Base-by-base conservation (phyloP, 2,113 vertebrate genomes). In the Anser brachyrhynchus region DNA sequence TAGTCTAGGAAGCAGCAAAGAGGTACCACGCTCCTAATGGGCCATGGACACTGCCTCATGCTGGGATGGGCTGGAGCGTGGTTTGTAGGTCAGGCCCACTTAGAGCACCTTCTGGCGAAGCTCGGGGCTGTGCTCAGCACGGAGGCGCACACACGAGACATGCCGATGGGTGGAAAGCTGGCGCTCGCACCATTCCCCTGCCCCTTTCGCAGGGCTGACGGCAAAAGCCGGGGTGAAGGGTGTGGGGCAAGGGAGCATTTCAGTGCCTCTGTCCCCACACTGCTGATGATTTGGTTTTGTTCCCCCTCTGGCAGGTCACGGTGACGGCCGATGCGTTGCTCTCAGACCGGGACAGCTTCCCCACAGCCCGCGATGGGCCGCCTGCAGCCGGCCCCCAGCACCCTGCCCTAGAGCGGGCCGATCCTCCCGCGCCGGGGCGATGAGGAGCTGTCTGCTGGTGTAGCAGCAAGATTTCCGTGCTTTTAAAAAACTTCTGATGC, bases 301-400 rank as follows among this genome's bases (percentile, higher is more conserved):
- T 37, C 35, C 43, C 66, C 5, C 13, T 6, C 44, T 6, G 2
- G 17, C 92, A 97, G 85, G 82, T 95, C 33, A 71, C 0, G 0
- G 54, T 69, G 67, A 75, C 3, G 0, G 33, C 28, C 28, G 70
- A 14, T 65, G 11, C 11, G 8, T 28, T 65, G 11, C 39, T 41
- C 11, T 11, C 26, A 6, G 62, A 41, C 26, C 26, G 8, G 62
- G 62, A 65, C 26, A 6, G 16, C 39, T 29, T 65, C 26, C 62
- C 26, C 39, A 65, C 75, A 61, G 29, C 46, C 41, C 86, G 67
- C 73, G 49, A 97, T 96, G 93, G 93, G 20, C 79, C 13, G 2
- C 77, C 62, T 4, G 0, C 91, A 92, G 76, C 57, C 0, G 3
- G 28, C 54, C 28, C 29, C 16, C 28, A 57, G 54, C 54, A 55